Base-by-base conservation (phyloP, 2,888 invertebrate species). In the Drosophila leonis region DNA sequence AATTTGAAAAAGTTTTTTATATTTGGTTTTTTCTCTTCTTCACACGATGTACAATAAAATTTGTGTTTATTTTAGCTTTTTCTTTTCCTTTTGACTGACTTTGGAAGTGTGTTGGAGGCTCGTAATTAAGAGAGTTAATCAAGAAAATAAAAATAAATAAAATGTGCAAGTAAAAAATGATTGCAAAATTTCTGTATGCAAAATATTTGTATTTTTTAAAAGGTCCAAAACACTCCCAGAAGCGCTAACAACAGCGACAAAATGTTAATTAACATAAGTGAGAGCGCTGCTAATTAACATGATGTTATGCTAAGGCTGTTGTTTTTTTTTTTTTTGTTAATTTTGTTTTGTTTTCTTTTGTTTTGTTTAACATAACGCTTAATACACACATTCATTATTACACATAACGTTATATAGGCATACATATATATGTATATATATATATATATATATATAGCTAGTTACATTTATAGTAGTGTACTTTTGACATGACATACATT, bases 401-500 rank as follows among this genome's bases (percentile, higher is more conserved):
- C 41, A 56, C 56, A 77, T 57, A 72, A 67, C 42, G 51, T 39
- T 49, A 67, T 60, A 63, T 63, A 74, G 64, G 56, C 55, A 70
- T 62, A 75, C 67, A 64, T 69, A 64, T 59, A 65, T 69, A 65
- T 67, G 61, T 68, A 66, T 68, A 59, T 60, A 83, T 80, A 73
- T n/a, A n/a, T n/a, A n/a, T n/a, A n/a, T n/a, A n/a, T n/a, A 4
- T 59, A 80, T 83, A 76, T 75, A 87, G 63, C 67, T 87, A 82
- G 68, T 70, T 82, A 75, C 66, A 65, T 64, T 57, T 67, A 67
- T 76, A 80, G 59, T 75, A 75, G 77, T 76, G 57, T 72, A 72
- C 78, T 72, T 65, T 72, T 48, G 80, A 83, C 69, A 74, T 78
- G 86, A 83, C 83, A 81, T 75, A 77, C 72, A 83, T 63, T 56